Base-by-base conservation (phyloP, 1,140 invertebrate species). In the Caenorhabditis elegans region DNA sequence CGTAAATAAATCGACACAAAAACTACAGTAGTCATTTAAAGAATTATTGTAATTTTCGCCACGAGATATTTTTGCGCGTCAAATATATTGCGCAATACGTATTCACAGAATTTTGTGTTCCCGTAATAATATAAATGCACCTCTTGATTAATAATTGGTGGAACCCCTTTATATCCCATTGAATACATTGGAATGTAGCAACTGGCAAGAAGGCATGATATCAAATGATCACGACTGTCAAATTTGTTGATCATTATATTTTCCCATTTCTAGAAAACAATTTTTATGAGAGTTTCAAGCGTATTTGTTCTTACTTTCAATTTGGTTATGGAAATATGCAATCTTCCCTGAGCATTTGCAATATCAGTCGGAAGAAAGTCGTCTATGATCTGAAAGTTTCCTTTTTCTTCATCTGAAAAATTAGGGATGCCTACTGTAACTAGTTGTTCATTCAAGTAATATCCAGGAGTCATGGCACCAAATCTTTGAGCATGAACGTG, bases 131-230 rank as follows among this genome's bases (percentile, higher is more conserved):
- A n/a, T n/a, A n/a, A n/a, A n/a, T n/a, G 17, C 31, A 90, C 88
- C 75, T 90, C 84, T 65, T 89, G 90, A 76, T 90, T 80, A 10
- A 91, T 87, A 4, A 80, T 80, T 1, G 91, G 90, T 15, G 87
- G 84, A 55, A 82, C 86, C 11, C 85, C 78, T 13, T 86, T 88
- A 55, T 81, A 80, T 13, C 87, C 87, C 80, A 80, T 86, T 15
- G 89, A 90, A 85, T 91, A 91, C 3, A 89, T 75, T 13, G 91
- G 91, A 80, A 91, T 91, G 78, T 89, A 91, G 82, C 91, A 90
- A 55, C 90, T 91, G 2, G 90, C 90, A 8, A 90, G 65, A 36
- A 91, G 82, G 55, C 88, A 89, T 86, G n/a, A 24, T 6, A 83
- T 65, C 8, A 82, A 70, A 46, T 80, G 36, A 19, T 86, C 49